Conservation (phyloP, 2,888 invertebrate species). For the Eumacrocentrus americanus region DNA sequence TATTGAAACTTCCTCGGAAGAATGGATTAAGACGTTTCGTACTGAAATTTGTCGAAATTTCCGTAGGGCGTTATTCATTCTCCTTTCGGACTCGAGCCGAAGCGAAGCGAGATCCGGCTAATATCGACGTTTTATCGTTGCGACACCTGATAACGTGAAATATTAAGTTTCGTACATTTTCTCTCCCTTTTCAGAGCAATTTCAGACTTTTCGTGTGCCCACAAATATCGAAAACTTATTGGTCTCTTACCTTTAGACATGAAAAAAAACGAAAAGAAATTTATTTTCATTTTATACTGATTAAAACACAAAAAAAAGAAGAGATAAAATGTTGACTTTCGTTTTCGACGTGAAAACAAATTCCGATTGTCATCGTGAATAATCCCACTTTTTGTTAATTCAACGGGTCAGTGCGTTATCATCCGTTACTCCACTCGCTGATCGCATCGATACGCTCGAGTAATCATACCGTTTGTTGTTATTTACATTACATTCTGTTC, state of each 20-base stretch:
- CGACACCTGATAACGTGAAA: constrained; percentile 10
- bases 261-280: no score
- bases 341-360: background rate
- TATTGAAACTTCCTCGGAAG: constrained; percentile 53
- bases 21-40: constrained; percentile 53
- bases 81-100: constrained; percentile 15
- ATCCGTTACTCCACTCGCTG: constrained; percentile 23
- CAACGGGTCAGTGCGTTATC: background rate
- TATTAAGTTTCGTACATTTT: constrained; percentile 18
- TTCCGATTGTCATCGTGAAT: background rate
- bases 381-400: background rate
- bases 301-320: background rate
- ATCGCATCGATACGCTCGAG: constrained; percentile 32
- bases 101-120: constrained; percentile 12
- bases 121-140: constrained; percentile 7
- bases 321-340: background rate
- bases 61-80: constrained; percentile 44
- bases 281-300: background rate
- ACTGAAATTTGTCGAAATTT: constrained; percentile 53
- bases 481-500: constrained; percentile 44
- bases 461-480: constrained; percentile 41
- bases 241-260: no score
- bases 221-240: no score
- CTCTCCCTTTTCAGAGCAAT: constrained; percentile 16
- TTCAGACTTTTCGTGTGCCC: constrained; percentile 7